Evolutionary conservation across 2,888 invertebrate species (phyloP), one percentile per base, ranked within the genome.

Genomic region (Meta bourneti): DNA sequence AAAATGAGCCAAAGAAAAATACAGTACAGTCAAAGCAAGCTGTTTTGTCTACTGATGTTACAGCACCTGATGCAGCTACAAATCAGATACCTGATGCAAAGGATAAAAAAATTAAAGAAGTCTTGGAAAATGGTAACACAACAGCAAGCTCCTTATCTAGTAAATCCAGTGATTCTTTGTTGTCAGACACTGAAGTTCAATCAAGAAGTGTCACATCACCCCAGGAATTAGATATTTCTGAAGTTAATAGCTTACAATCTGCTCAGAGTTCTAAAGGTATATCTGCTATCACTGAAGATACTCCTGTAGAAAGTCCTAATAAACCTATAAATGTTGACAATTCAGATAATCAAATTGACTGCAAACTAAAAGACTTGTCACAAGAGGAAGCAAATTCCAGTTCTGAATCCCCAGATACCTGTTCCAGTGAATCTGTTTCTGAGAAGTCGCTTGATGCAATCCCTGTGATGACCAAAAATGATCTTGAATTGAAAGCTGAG

Each of bases 1-100:
- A 71, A 51, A 92, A 49, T 84, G 89, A 89, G 48, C 71, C 49
- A 51, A 88, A 83, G 54, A 92, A 89, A 79, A 87, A 72, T 79
- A 54, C 74, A 48, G 71, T 69, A 34, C 82, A 71, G 61, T 51
- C 49, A n/a, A 78, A 51, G 19, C 77, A 54, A 13, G 7, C 77
- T 71, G 20, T 74, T 48, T 61, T 71, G 20, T 13, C 79, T 13
- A 52, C 70, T 11, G 77, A 91, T 77, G 48, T 20, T 34, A 20
- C 52, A 69, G 20, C 11, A 54, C 78, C 83, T 11, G 71, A 49
- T 72, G 48, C 84, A 16, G 69, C 77, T 16, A 8, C 34, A 51
- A 19, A 86, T 54, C 20, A 16, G 61, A 61, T 70, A 75, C 20
- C 74, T 34, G 52, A 19, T n/a, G 54, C 51, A 72, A 77, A 77